Evolutionary conservation across 2,797 vertebrate genomes (phyloP), one percentile per base, ranked within the genome.

Genomic region (Sebastolobus alascanus): DNA sequence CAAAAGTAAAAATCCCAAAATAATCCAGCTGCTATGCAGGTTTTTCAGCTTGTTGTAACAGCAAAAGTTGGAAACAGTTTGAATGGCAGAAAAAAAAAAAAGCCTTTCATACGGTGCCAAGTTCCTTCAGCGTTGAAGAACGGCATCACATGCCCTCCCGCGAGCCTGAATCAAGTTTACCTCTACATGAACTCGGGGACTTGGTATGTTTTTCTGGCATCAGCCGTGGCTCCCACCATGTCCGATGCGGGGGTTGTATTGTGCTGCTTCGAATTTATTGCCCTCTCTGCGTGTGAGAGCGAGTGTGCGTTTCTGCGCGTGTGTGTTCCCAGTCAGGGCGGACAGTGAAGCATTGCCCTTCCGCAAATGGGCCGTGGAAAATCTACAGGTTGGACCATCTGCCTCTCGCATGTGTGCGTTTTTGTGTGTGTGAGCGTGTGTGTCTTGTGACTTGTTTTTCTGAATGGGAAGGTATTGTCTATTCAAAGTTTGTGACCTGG

Each of bases 261-360:
- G 84, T 91, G 82, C 84, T 82, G 35, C 58, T 79, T 85, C 85
- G 79, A 85, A 93, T 93, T 89, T 91, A 91, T 92, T 87, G 82
- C 84, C 76, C 68, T 67, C 79, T 61, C 61, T 73, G 37, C 35
- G 37, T 86, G 80, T 73, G 79, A 27, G 73, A 43, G 75, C 5
- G 75, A n/a, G 59, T 82, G 58, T 80, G 33, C 40, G 46, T 60
- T 16, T 60, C 6, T 73, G 43, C 25, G 27, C 46, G 31, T 68
- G 40, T 60, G 65, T 65, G 59, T 80, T 18, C 50, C 76, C 73
- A 31, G 78, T 87, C 58, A 66, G 70, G 75, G 65, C 3, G 40
- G 89, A 90, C 86, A 83, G 80, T 86, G 85, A 90, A 84, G 75
- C 79, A 88, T 89, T 69, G 73, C 80, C 75, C 78, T 31, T 83